A percentile compares a stretch with the other conserved stretches of the same genome.
phyloP scores from a whole-genome alignment of 1,140 invertebrate species.

The Drosophila sturtevanti region DNA sequence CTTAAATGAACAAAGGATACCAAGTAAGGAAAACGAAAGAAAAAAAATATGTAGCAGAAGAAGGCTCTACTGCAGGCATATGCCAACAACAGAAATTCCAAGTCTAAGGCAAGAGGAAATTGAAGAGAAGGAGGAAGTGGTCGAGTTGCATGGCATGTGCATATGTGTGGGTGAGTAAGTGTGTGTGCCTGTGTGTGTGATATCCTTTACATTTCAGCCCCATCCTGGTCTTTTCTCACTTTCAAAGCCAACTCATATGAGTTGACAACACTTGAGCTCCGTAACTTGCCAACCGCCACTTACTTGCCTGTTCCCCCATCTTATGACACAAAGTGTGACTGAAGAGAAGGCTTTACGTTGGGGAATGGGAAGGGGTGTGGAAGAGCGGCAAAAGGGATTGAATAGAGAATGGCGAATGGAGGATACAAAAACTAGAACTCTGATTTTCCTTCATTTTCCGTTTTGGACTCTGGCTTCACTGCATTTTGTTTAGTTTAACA shows the following conservation, averaged over 20 bases:
- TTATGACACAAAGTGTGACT: not conserved
- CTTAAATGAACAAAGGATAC: constrained; percentile 16
- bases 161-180: not conserved
- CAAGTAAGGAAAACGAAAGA: not conserved
- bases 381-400: too few species aligned
- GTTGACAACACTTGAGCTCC: constrained; percentile 26
- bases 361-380: too few species aligned
- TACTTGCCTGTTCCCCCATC: constrained; percentile 1
- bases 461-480: constrained; percentile 4
- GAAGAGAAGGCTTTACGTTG: too few species aligned
- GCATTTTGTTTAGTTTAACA: constrained; percentile 2
- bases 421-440: not conserved
- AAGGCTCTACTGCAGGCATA: constrained; percentile 42
- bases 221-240: constrained; percentile 13
- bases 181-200: constrained; percentile 31
- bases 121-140: constrained; percentile 22
- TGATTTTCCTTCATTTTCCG: not conserved
- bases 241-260: constrained; percentile 39
- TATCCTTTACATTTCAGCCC: constrained; percentile 39
- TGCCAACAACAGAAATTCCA: constrained; percentile 28
- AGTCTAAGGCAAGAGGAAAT: constrained; percentile 34
- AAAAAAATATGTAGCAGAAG: not conserved
- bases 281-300: constrained; percentile 1
- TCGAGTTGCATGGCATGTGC: constrained; percentile 31
- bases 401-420: too few species aligned